These are phyloP conservation scores for Rhagologus leucostigma DNA, from an alignment of 2,113 vertebrate genomes.

Conservation along the genomic window DNA sequence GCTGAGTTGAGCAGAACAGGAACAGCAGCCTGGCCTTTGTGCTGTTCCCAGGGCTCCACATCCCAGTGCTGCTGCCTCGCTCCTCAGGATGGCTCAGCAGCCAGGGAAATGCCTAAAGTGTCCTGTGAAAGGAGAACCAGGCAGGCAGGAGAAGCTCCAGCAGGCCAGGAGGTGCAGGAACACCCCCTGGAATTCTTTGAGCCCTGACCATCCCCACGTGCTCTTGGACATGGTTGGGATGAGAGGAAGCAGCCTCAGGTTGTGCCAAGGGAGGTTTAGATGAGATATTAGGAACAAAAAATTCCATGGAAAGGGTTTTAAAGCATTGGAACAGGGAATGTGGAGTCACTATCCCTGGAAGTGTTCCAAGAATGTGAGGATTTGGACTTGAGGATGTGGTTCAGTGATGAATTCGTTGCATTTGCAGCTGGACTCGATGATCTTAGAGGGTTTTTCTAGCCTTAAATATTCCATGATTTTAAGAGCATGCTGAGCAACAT, in stretches of 20 bases:
- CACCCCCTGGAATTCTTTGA: neutral
- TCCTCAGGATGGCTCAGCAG: neutral
- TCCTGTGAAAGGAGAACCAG: neutral
- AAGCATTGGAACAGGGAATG: neutral
- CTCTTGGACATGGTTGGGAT: neutral
- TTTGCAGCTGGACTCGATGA: neutral
- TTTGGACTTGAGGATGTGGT: neutral
- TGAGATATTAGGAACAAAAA: neutral
- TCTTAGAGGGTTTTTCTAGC: neutral
- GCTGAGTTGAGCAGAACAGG: neutral
- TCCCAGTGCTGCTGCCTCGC: neutral
- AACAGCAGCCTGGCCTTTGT: neutral
- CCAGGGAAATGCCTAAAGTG: accelerated
- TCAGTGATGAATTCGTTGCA: neutral
- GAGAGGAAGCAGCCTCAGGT: neutral
- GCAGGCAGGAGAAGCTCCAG: neutral
- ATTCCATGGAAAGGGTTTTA: neutral
- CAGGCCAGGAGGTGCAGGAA: neutral
- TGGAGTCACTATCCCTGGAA: neutral
- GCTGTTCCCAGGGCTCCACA: neutral
- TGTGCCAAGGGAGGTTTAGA: neutral
- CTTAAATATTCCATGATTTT: neutral
- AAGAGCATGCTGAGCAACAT: neutral
- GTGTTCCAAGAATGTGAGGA: neutral
- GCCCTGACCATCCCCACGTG: too few species aligned